Evolutionary conservation across 2,113 vertebrate species (phyloP).

Genomic region (Triplophysa dalaica): DNA sequence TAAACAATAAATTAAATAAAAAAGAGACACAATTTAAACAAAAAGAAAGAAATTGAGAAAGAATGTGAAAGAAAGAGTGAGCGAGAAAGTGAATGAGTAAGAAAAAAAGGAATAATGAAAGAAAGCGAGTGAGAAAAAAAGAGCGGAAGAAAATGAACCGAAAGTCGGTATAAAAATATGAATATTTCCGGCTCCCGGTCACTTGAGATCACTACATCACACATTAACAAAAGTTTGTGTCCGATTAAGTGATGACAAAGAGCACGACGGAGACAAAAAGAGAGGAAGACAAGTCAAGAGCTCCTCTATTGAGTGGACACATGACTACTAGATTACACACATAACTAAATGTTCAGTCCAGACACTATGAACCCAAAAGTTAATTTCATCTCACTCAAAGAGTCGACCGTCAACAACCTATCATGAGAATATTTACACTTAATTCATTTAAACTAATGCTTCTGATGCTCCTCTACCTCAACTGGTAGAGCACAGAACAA

Average conservation of each 20-base stretch:
- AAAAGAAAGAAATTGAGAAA: too few species aligned
- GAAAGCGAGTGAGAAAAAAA: slow-evolving; percentile 37
- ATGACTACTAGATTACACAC: not conserved
- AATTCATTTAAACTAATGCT: slow-evolving; percentile 1
- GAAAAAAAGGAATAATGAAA: not conserved
- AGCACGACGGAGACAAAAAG: not conserved
- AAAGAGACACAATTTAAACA: too few species aligned
- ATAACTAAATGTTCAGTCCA: too few species aligned
- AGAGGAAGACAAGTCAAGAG: not conserved
- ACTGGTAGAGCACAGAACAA: not conserved
- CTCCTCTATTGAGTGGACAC: not conserved
- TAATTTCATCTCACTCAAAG: too few species aligned
- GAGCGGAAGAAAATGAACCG: not conserved
- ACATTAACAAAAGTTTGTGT: slow-evolving; percentile 73
- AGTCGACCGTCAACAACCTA: not conserved
- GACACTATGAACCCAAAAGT: too few species aligned
- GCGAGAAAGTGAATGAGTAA: not conserved
- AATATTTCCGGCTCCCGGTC: slow-evolving; percentile 53
- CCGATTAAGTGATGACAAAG: slow-evolving; percentile 60
- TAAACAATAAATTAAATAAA: too few species aligned
- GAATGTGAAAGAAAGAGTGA: too few species aligned
- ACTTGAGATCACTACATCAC: slow-evolving; percentile 45
- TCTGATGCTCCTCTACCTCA: not conserved
- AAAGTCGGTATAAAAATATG: not conserved
- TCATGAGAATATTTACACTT: slow-evolving; percentile 14